Evolutionary conservation across 2,113 vertebrate species (phyloP).

Genomic region (Hippocampus comes): DNA sequence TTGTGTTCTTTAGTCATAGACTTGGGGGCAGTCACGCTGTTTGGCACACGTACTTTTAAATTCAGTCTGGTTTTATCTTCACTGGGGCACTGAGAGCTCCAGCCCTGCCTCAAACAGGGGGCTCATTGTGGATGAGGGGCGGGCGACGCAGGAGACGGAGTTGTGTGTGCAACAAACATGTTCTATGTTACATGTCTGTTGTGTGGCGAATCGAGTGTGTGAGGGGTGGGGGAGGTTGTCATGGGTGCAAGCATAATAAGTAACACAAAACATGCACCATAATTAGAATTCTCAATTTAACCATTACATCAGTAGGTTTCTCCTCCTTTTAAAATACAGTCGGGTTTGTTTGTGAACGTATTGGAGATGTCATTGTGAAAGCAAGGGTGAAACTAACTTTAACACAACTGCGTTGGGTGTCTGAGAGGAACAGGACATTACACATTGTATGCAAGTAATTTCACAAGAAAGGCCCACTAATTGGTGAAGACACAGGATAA

Average conservation of each 20-base stretch:
- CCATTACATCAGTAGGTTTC: background rate
- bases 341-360: background rate
- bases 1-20: conserved; percentile 29
- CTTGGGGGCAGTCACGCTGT: conserved; percentile 9
- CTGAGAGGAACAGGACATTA: background rate
- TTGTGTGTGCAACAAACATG: background rate
- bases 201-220: background rate
- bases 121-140: conserved; percentile 28
- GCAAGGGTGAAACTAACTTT: background rate
- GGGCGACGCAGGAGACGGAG: conserved; percentile 13
- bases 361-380: background rate
- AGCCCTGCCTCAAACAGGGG: conserved; percentile 28
- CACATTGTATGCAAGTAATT: background rate
- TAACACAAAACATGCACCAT: background rate
- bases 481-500: conserved; percentile 3
- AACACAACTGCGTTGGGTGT: background rate
- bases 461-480: background rate
- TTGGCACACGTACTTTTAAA: conserved; percentile 23
- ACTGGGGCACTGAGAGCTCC: conserved; percentile 11
- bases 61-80: conserved; percentile 21
- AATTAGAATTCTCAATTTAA: background rate
- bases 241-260: conserved; percentile 2
- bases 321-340: background rate
- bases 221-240: background rate
- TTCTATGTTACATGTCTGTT: conserved; percentile 4